A percentile compares a stretch with the other conserved stretches of the same genome.
Evolutionary conservation across 2,113 vertebrate genomes (phyloP).

Genomic region (Prunella fulvescens): DNA sequence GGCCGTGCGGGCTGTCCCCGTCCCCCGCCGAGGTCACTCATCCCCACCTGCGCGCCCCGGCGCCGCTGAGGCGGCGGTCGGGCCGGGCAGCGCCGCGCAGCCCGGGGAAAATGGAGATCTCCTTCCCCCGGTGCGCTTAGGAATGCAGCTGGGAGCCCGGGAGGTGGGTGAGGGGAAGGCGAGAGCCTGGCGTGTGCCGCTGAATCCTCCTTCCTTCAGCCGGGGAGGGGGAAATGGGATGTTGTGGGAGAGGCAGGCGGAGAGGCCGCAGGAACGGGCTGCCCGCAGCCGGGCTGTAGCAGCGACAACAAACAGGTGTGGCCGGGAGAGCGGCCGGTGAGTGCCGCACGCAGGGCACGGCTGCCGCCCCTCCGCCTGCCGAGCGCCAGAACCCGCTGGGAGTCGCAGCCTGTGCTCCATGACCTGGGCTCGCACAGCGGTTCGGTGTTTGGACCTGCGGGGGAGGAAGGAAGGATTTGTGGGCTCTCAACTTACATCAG

Average conservation of each 20-base stretch:
- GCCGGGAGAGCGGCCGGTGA: not conserved
- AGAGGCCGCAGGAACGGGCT: not conserved
- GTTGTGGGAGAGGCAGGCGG: not conserved
- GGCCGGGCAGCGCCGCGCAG: not conserved
- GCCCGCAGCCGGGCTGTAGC: not conserved
- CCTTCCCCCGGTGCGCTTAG: not conserved
- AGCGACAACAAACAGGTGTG: conserved; percentile 29
- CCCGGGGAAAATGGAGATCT: not conserved
- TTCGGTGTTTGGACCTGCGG: not conserved
- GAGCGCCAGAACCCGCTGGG: not conserved
- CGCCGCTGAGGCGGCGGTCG: not conserved
- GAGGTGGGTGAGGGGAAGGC: not conserved
- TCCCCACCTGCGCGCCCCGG: not conserved
- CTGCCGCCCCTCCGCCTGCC: not conserved
- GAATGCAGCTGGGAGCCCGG: not conserved
- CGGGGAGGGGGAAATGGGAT: not conserved
- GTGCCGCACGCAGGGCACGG: not conserved
- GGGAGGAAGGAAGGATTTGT: not conserved
- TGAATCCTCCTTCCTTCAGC: not conserved
- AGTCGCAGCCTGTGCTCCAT: not conserved
- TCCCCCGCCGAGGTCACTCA: not conserved
- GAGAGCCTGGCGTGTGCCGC: not conserved
- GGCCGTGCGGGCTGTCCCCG: not conserved
- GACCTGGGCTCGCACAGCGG: not conserved
- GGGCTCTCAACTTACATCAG: not conserved